Evolutionary conservation across 2,888 invertebrate species (phyloP).

Genomic region (Pterostichus niger): DNA sequence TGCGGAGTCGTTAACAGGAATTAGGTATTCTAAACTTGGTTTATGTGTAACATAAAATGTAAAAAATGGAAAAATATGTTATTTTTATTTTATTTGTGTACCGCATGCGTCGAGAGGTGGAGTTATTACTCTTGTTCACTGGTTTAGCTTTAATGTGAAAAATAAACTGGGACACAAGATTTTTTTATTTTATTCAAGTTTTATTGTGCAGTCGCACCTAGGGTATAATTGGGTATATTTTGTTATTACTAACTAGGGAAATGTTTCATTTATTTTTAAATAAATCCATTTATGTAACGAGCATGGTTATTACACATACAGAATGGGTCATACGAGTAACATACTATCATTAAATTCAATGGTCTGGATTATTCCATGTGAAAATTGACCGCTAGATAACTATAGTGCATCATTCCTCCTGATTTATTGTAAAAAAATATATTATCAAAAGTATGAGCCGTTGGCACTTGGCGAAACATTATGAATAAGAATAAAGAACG

Average conservation of each 20-base stretch:
- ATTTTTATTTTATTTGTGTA: slow-evolving; percentile 15
- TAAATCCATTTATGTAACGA: too few species aligned
- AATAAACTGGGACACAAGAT: slow-evolving; percentile 5
- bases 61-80: slow-evolving; percentile 33
- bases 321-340: too few species aligned
- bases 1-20: slow-evolving; percentile 33
- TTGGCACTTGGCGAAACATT: too few species aligned
- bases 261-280: neutral
- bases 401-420: too few species aligned
- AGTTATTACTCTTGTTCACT: slow-evolving; percentile 35
- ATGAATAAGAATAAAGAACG: too few species aligned
- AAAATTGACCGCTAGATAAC: too few species aligned
- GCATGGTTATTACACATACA: too few species aligned
- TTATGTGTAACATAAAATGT: slow-evolving; percentile 23
- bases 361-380: too few species aligned
- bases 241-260: neutral
- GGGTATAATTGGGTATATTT: slow-evolving; percentile 5
- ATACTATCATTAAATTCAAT: too few species aligned
- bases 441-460: too few species aligned
- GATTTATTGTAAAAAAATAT: too few species aligned
- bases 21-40: slow-evolving; percentile 40
- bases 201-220: neutral
- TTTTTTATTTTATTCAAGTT: slow-evolving; percentile 24
- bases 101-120: slow-evolving; percentile 5
- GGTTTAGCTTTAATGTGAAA: slow-evolving; percentile 22